Evolutionary conservation across 1,140 invertebrate species (phyloP), one percentile per base, ranked within the genome.

Genomic region (Oryctes rhinoceros): DNA sequence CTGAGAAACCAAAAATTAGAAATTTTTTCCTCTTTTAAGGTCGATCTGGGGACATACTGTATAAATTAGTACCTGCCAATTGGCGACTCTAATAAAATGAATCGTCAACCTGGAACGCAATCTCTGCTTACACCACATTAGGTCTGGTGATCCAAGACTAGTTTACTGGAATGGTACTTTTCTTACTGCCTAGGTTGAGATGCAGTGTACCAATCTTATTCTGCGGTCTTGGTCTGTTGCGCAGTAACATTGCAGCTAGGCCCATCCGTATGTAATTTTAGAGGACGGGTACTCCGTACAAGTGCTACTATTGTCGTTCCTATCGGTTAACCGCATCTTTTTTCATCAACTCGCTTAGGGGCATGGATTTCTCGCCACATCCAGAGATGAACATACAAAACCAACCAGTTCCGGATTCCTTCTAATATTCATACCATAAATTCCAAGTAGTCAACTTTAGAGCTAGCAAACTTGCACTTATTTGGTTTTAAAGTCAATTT

Each of bases 181-280:
- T 44, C 20, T 78, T 87, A n/a, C 85, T 6, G 67, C 48, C 5
- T 71, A 81, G 7, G 83, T 84, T 9, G 81, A 80, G 15, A 78
- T 76, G 35, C 79, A 78, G 15, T 75, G 78, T 4, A 65, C 24
- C 84, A 76, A 77, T 83, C 87, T 80, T 81, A 88, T 77, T 86
- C 87, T 4, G 84, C 83, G 13, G 87, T 79, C 0, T 5, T 65
- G 71, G 85, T 85, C 9, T 81, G 83, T 81, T 9, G n/a, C 86
- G 85, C 4, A 87, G 53, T 7, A 88, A 87, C 1, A 0, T 84
- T 84, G 0, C 78, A 47, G 0, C 80, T 30, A 53, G 80, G 83
- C 0, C 85, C 87, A 80, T 88, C 87, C 0, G 83, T 86, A 81
- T 87, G 85, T 15, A 88, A 62, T 47, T 87, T 84, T 0, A 82